Conservation (phyloP, 2,113 vertebrate genomes). For the Anolis carolinensis region DNA sequence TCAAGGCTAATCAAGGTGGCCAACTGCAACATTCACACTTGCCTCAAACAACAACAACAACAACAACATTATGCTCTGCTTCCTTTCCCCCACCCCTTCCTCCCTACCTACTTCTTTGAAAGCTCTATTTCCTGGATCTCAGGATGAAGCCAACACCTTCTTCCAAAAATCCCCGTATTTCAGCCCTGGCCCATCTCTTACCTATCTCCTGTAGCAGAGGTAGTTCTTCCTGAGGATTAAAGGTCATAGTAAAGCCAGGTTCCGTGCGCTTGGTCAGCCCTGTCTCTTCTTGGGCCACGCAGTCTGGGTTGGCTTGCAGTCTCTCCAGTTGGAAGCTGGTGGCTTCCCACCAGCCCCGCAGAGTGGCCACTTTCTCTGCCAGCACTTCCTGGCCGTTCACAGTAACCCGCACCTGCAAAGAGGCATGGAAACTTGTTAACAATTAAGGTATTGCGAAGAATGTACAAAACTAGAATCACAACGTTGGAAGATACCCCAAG, state of each 20-base stretch:
- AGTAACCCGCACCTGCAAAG: conserved; percentile 75
- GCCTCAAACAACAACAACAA: no score
- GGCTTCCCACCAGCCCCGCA: conserved; percentile 88
- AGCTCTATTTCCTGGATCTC: neutral
- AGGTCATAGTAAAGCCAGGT: conserved; percentile 80
- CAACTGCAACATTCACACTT: no score
- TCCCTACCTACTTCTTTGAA: no score
- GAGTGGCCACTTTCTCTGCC: conserved; percentile 72
- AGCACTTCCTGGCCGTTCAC: conserved; percentile 79
- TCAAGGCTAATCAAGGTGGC: no score
- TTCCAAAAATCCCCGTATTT: no score
- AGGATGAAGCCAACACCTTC: neutral
- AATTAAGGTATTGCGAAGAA: neutral
- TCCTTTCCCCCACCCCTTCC: no score
- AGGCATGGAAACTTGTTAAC: neutral
- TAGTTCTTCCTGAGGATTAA: conserved; percentile 72
- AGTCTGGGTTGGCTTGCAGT: conserved; percentile 81
- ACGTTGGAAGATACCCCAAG: no score
- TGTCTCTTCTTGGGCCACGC: conserved; percentile 81
- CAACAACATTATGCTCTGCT: no score
- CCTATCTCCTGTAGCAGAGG: conserved; percentile 65
- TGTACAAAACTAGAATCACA: no score
- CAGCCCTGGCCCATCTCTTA: conserved; percentile 61
- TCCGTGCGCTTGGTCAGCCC: conserved; percentile 78
- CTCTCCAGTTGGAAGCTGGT: conserved; percentile 90